Base-by-base conservation (phyloP, 2,888 invertebrate genomes). In the Anticlea derivata region DNA sequence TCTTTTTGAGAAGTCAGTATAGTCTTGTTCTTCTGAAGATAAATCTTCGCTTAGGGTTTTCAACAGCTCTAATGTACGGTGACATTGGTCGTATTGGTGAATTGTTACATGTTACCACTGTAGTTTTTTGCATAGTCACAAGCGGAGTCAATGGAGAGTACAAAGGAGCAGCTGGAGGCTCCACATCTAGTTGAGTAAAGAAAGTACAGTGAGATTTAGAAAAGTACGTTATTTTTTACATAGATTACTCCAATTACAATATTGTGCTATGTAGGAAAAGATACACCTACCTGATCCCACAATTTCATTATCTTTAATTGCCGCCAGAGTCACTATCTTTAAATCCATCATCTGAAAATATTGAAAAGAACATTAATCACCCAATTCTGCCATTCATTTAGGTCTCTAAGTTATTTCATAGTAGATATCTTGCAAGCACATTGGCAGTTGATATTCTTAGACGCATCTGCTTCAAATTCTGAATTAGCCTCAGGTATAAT, bases 381-480 rank as follows among this genome's bases (percentile, higher is more conserved):
- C 45, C 40, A 45, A 35, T 3, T 51, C 24, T 46, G 35, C 30
- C 29, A 51, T 45, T 40, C 8, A 51, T 31, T 33, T 50, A 37
- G 22, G 22, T 22, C 22, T 22, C 22, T 22, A 22, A 22, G 22
- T 22, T 22, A 22, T 22, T 22, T 22, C 22, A 22, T 22, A 22
- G 22, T 22, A 22, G 22, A 22, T 22, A 22, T 22, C 22, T 22
- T 22, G 22, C 22, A 22, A 22, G 22, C 22, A 22, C 22, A 2
- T 22, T 22, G 22, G 22, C 22, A 22, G 22, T 22, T 22, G 22
- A 22, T 22, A 22, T 22, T 22, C 35, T 46, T 46, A 35, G 41
- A 41, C 41, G 37, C 46, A 46, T 51, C 41, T 51, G 46, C 26
- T 37, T 46, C 51, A 51, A 40, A 26, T 46, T 24, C 37, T 31